Base-by-base conservation (phyloP, 2,797 vertebrate species). In the Falco naumanni region DNA sequence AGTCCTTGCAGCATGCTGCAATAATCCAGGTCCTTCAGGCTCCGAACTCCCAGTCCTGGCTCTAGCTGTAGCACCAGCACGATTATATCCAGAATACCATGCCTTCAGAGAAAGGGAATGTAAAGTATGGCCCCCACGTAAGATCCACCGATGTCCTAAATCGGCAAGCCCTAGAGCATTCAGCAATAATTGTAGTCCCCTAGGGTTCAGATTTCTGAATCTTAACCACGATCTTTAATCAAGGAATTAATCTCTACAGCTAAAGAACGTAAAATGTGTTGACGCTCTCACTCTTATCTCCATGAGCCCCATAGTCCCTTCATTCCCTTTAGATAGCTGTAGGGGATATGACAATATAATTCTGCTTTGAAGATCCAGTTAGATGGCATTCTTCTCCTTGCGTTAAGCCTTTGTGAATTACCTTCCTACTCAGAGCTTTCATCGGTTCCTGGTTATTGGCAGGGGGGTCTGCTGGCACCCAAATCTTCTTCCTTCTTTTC, bases 291-390 rank as follows among this genome's bases (percentile, higher is more conserved):
- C 20, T 54, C 60, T 89, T 97, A 97, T 93, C 94, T 94, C 61
- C n/a, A 6, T 26, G 41, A 76, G 54, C 31, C 25, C 71, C 83
- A 48, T 2, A 76, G 88, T 53, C 28, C 79, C 51, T 74, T 94
- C 56, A 79, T 84, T 94, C 50, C 77, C 64, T 84, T 88, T 48
- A 76, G 43, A 79, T 53, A 84, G 77, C 90, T 86, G 64, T 37
- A 63, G 84, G 93, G 39, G 33, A 68, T 70, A 81, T 9, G 79
- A 51, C 80, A 87, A 9, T 51, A 24, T 24, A 79, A 74, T 76
- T 66, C 56, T 71, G 34, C 92, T 84, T 93, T 94, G 90, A 94
- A 90, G 74, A 95, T 94, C 88, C 81, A 89, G 95, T 90, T 90
- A 63, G 90, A 89, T 96, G 74, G 43, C 93, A 93, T 96, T 96